A percentile compares a stretch with the other conserved stretches of the same genome.
phyloP scores from a whole-genome alignment of 2,797 vertebrate genomes.

The Ctenosaura bakeri region DNA sequence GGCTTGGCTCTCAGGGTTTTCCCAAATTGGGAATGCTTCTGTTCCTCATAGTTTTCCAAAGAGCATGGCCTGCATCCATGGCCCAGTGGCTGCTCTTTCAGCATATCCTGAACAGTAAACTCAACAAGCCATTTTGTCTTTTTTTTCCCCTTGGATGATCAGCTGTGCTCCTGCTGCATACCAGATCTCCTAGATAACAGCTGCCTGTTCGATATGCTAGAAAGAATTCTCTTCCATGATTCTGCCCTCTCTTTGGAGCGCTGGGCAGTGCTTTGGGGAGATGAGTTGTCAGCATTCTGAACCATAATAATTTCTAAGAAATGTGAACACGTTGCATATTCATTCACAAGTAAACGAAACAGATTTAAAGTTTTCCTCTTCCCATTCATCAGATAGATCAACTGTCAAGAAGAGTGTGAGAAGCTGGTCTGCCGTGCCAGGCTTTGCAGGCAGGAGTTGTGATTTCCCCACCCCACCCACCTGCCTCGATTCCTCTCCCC shows the following conservation, averaged over 20 bases:
- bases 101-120: neutral
- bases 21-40: too few species aligned
- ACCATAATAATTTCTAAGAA: neutral
- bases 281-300: neutral
- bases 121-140: neutral
- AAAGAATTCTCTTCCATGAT: neutral
- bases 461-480: neutral
- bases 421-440: neutral
- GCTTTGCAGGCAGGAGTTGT: neutral
- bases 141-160: neutral
- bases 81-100: neutral
- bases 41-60: too few species aligned
- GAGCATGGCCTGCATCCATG: neutral
- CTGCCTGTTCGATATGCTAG: neutral
- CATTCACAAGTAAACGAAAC: neutral
- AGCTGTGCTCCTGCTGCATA: fast-evolving
- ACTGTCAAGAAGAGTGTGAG: neutral
- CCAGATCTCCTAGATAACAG: neutral
- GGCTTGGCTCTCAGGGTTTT: too few species aligned
- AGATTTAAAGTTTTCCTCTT: neutral
- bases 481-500: constrained; percentile 11
- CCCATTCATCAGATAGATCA: neutral
- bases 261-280: fast-evolving
- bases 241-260: neutral
- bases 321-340: neutral